Evolutionary conservation across 64 coral and sea anemone genomes (phyloP).

Genomic region (Montipora foliosa): DNA sequence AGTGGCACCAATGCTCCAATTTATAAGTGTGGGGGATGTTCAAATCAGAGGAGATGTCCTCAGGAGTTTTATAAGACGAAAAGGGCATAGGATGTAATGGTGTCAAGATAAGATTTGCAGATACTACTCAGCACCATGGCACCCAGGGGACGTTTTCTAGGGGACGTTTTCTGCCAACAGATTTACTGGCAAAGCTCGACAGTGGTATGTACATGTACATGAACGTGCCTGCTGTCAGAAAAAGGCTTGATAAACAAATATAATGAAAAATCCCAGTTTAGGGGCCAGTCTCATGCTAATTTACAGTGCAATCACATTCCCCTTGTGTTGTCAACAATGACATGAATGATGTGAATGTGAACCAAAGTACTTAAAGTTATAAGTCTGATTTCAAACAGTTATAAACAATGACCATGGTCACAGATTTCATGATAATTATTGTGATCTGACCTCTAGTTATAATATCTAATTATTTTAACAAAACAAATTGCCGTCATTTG

Average conservation of each 20-base stretch:
- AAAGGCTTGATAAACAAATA: not conserved
- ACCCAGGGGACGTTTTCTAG: not conserved
- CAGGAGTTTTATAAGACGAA: not conserved
- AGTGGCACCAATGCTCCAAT: not conserved
- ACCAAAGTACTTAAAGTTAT: not conserved
- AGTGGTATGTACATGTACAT: slow-evolving; percentile 17
- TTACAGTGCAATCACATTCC: too few species aligned
- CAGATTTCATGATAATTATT: not conserved
- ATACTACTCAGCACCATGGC: slow-evolving; percentile 7
- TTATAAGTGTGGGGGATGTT: not conserved
- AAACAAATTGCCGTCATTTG: not conserved
- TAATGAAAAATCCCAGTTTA: too few species aligned
- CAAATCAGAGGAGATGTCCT: not conserved
- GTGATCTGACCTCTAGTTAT: not conserved
- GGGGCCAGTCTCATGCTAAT: too few species aligned
- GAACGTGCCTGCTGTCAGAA: not conserved
- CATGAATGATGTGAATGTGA: not conserved
- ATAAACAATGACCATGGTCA: not conserved
- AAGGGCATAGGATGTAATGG: slow-evolving; percentile 24
- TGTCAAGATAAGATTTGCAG: not conserved
- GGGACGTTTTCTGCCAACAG: slow-evolving; percentile 4
- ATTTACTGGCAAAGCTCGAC: slow-evolving; percentile 36
- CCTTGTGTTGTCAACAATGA: too few species aligned
- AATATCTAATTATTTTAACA: not conserved
- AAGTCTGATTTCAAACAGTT: not conserved